Evolutionary conservation across 2,113 vertebrate genomes (phyloP).

Genomic region (Heliornis fulica): DNA sequence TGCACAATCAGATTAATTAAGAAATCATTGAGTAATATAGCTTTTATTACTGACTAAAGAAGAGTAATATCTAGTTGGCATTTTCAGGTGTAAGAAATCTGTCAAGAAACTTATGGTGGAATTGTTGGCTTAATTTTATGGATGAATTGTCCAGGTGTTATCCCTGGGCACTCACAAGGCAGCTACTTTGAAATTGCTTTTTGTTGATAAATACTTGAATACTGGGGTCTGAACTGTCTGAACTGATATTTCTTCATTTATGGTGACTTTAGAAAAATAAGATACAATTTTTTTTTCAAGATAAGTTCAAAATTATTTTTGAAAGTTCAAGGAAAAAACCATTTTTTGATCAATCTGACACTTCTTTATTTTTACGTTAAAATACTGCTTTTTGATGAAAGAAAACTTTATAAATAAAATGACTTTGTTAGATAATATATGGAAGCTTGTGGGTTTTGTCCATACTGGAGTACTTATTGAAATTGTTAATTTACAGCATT

Average conservation of each 20-base stretch:
- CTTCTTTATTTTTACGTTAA: background rate
- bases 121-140: slow-evolving; percentile 52
- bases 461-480: background rate
- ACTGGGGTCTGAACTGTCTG: background rate
- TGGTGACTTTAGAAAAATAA: background rate
- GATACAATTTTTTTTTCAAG: background rate
- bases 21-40: background rate
- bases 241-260: slow-evolving; percentile 17
- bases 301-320: background rate
- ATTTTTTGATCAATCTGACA: background rate
- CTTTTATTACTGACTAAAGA: background rate
- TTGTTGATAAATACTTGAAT: slow-evolving; percentile 40
- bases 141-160: slow-evolving; percentile 33
- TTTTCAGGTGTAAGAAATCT: background rate
- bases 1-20: background rate
- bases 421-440: background rate
- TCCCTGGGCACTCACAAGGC: background rate
- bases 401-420: background rate
- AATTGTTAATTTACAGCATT: background rate
- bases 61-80: background rate
- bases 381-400: background rate
- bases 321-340: background rate
- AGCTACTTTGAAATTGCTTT: slow-evolving; percentile 44
- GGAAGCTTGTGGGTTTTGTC: background rate
- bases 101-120: background rate